Percentiles rank a stretch among this genome's conserved stretches.
Conservation (phyloP, 92 coral and sea anemone species). For the Pocillopora meandrina region DNA sequence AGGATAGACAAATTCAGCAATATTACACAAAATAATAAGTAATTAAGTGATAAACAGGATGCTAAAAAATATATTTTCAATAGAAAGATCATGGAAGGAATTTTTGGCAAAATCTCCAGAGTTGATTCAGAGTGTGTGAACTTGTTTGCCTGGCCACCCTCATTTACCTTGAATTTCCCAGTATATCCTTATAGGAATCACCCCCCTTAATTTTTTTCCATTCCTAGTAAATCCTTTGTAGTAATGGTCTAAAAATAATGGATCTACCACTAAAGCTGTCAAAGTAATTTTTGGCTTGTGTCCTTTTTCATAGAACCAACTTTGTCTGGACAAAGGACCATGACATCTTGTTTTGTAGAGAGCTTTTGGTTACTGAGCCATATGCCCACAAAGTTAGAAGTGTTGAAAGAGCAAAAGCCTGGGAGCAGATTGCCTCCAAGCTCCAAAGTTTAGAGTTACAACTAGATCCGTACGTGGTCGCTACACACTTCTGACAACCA, state of each 20-base stretch:
- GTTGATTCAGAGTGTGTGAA: slow-evolving; percentile 28
- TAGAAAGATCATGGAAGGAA: slow-evolving; percentile 17
- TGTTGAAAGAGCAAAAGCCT: slow-evolving; percentile 40
- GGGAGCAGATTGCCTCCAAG: slow-evolving; percentile 50
- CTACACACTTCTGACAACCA: slow-evolving; percentile 35
- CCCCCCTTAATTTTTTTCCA: slow-evolving; percentile 6
- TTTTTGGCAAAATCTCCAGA: slow-evolving; percentile 15
- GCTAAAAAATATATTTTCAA: slow-evolving; percentile 22
- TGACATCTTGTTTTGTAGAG: slow-evolving; percentile 51
- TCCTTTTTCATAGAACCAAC: slow-evolving; percentile 26
- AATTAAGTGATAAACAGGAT: slow-evolving; percentile 23
- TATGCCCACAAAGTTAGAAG: slow-evolving; percentile 32
- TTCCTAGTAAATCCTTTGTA: slow-evolving; percentile 6
- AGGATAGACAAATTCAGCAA: slow-evolving; percentile 8
- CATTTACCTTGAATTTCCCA: slow-evolving; percentile 24
- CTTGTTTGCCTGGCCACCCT: slow-evolving; percentile 29
- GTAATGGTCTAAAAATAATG: slow-evolving; percentile 11
- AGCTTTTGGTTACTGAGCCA: slow-evolving; percentile 47
- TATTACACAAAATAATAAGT: slow-evolving; percentile 6
- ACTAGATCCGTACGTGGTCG: slow-evolving; percentile 53
- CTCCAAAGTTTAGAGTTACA: slow-evolving; percentile 41
- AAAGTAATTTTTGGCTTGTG: slow-evolving; percentile 27
- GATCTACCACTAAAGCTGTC: slow-evolving; percentile 23
- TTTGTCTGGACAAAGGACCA: slow-evolving; percentile 38
- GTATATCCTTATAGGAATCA: slow-evolving; percentile 21